Evolutionary conservation across 2,888 invertebrate genomes (phyloP).

Genomic region (Drosophila peninsularis): DNA sequence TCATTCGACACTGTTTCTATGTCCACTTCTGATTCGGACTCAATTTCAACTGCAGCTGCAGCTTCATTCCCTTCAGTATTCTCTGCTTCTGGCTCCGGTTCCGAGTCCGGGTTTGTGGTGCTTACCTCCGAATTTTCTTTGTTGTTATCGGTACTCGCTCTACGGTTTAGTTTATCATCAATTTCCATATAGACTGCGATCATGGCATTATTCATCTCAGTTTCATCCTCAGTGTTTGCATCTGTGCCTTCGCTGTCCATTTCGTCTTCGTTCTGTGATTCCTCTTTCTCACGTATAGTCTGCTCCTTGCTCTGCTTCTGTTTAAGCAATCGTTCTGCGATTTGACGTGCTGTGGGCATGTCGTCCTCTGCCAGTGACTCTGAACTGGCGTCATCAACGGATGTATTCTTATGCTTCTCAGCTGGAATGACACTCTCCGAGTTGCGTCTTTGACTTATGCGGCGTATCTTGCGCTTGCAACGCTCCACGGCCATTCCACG

Average conservation of each 20-base stretch:
- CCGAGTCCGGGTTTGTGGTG: not conserved
- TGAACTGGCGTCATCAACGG: conserved; percentile 57
- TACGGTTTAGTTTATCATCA: conserved; percentile 27
- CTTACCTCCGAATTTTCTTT: not conserved
- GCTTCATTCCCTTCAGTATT: not conserved
- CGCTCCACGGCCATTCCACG: conserved; percentile 82
- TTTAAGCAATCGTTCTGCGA: conserved; percentile 78
- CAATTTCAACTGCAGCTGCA: not conserved
- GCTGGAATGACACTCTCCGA: conserved; percentile 38
- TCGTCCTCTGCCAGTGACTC: conserved; percentile 60
- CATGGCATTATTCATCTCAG: conserved; percentile 41
- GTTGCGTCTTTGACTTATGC: conserved; percentile 42
- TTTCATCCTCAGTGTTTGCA: conserved; percentile 45
- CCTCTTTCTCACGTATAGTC: not conserved
- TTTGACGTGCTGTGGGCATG: conserved; percentile 79
- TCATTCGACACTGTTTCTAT: not conserved
- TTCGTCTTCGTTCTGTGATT: not conserved
- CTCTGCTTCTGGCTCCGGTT: not conserved
- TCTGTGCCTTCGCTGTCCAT: conserved; percentile 47
- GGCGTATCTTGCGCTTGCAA: conserved; percentile 60
- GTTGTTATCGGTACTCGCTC: not conserved
- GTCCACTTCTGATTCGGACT: not conserved
- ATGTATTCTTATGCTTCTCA: conserved; percentile 20
- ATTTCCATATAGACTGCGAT: conserved; percentile 48
- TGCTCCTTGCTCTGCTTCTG: conserved; percentile 30